phyloP scores from a whole-genome alignment of 2,888 invertebrate genomes.

The Lasioglossum leucozonium region DNA sequence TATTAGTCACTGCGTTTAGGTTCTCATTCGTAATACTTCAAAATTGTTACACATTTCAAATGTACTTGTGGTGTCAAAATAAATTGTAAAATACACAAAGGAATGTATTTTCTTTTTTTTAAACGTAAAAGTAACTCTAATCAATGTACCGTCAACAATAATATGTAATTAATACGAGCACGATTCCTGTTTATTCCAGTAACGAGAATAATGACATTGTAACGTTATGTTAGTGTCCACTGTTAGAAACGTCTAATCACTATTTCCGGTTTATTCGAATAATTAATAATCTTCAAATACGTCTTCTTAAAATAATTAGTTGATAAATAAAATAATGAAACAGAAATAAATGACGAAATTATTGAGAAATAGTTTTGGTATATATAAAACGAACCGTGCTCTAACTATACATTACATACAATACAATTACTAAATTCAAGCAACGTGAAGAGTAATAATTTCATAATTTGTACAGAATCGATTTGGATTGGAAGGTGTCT shows the following conservation, averaged over 20 bases:
- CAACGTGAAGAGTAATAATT: conserved; percentile 58
- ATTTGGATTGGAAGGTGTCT: conserved; percentile 74
- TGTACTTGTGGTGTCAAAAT: conserved; percentile 61
- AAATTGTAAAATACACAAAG: conserved; percentile 67
- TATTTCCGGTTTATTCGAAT: conserved; percentile 30
- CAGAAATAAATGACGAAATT: conserved; percentile 20
- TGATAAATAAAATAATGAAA: conserved; percentile 32
- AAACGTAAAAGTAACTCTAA: conserved; percentile 60
- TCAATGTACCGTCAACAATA: conserved; percentile 50
- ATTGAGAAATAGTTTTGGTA: conserved; percentile 39
- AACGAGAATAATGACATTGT: conserved; percentile 32
- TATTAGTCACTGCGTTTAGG: conserved; percentile 31
- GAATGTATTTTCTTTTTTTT: conserved; percentile 68
- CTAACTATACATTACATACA: conserved; percentile 65
- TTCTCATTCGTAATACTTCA: conserved; percentile 61
- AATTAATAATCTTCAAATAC: conserved; percentile 6
- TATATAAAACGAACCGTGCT: conserved; percentile 66
- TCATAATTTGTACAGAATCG: conserved; percentile 61
- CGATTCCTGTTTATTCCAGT: conserved; percentile 59
- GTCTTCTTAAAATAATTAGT: conserved; percentile 26
- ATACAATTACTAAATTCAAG: conserved; percentile 61
- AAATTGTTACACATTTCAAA: conserved; percentile 71
- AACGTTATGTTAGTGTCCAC: conserved; percentile 36
- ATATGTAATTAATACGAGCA: conserved; percentile 59
- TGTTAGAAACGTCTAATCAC: conserved; percentile 22